A percentile compares a stretch with the other conserved stretches of the same genome.
phyloP scores from a whole-genome alignment of 2,888 invertebrate genomes.

The Pachymerium ferrugineum region DNA sequence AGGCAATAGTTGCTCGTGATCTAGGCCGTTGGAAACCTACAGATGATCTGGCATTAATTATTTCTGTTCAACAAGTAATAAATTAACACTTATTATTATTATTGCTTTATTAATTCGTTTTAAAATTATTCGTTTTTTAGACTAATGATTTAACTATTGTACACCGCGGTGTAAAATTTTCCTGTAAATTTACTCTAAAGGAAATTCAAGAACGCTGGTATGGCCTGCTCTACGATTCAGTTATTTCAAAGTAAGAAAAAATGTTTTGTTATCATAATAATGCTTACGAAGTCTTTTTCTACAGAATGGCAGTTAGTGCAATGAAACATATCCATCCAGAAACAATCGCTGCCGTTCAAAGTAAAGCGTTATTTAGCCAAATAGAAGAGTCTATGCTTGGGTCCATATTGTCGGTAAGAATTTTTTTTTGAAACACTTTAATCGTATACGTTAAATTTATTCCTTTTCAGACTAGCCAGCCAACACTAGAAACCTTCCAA shows the following conservation, averaged over 20 bases:
- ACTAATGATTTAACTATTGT: constrained; percentile 60
- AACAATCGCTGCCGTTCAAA: constrained; percentile 75
- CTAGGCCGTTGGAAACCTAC: constrained; percentile 92
- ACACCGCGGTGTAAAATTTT: constrained; percentile 88
- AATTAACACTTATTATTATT: background rate
- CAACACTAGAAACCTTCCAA: constrained; percentile 69
- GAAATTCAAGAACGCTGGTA: constrained; percentile 97
- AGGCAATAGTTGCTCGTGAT: constrained; percentile 44
- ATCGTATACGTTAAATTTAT: background rate
- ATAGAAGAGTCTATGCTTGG: constrained; percentile 82
- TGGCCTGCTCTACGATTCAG: constrained; percentile 88
- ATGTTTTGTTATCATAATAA: constrained; percentile 47
- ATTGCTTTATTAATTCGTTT: background rate
- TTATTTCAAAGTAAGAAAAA: constrained; percentile 61
- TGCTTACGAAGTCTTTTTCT: background rate
- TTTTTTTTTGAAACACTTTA: constrained; percentile 15
- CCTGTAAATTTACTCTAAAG: constrained; percentile 85
- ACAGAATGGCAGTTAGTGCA: constrained; percentile 77
- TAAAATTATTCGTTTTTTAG: constrained; percentile 50
- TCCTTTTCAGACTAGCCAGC: constrained; percentile 45
- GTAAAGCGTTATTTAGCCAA: constrained; percentile 80
- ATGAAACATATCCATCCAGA: constrained; percentile 93
- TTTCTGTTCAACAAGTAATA: constrained; percentile 79
- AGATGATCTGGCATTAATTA: constrained; percentile 89
- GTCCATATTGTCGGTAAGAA: constrained; percentile 65